Evolutionary conservation across 2,888 invertebrate genomes (phyloP), one percentile per base, ranked within the genome.

Genomic region (Auanema freiburgensis): DNA sequence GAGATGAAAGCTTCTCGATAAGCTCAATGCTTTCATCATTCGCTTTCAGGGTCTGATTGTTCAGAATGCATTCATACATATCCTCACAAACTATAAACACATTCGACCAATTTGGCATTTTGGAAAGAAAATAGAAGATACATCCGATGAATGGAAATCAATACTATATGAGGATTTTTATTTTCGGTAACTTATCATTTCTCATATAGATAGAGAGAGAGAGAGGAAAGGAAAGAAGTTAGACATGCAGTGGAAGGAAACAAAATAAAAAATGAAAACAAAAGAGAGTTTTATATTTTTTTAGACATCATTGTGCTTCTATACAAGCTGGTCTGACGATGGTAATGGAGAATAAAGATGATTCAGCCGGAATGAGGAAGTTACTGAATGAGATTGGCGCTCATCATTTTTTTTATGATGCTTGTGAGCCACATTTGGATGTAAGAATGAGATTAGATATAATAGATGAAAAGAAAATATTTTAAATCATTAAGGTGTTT

Each of bases 381-480:
- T 67, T 83, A n/a, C 68, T 81, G 6, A 75, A 78, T 58, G 77
- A 83, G 57, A 69, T 82, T 51, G 82, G 82, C 4, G 72, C 77
- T 21, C 80, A 83, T 66, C 82, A 82, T 49, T 82, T 82, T 59
- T 82, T 79, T 65, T 82, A 81, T 63, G 82, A 82, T 63, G 78
- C 80, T 2, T 71, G 65, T 52, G 82, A 82, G 58, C 74, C 81
- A 2, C 81, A 82, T 68, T 64, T 82, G n/a, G 76, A 81, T 44
- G 71, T 72, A 33, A 52, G 56, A 18, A 33, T n/a, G 54, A 12
- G 23, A 14, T 21, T 11, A 25, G 33, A 10, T 6, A 1, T 25
- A 59, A 42, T 11, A 10, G 1, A 23, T 12, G 23, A 69, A 14
- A 1, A 18, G 43, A 57, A 40, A 24, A 8, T 6, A 63, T 18